These are phyloP conservation scores for Cerastoderma edule DNA, from an alignment of 2,888 invertebrate genomes.

Conservation along the genomic window DNA sequence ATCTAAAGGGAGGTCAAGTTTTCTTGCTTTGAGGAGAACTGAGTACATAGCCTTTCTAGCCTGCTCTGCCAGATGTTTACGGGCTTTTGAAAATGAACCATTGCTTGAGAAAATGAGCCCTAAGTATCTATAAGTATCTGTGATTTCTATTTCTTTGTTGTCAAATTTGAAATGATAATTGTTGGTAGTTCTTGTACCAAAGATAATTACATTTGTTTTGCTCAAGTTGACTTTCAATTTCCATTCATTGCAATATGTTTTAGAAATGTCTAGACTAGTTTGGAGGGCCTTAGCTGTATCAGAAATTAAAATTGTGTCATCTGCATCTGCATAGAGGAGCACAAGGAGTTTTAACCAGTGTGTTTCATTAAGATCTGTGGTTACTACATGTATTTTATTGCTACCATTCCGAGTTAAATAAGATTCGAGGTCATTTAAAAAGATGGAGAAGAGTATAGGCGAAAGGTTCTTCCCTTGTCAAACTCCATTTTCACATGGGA, in stretches of 20 bases:
- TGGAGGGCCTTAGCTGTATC: constrained; percentile 16
- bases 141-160: neutral
- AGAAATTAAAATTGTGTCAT: constrained; percentile 36
- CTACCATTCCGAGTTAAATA: neutral
- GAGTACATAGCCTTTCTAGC: constrained; percentile 28
- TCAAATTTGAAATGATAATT: constrained; percentile 12
- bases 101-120: constrained; percentile 10
- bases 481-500: constrained; percentile 26
- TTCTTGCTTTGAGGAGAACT: neutral
- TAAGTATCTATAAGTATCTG: constrained; percentile 21
- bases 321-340: constrained; percentile 21
- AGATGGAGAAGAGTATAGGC: constrained; percentile 35
- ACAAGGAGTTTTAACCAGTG: constrained; percentile 17
- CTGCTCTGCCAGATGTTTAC: constrained; percentile 17
- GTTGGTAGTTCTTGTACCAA: constrained; percentile 17
- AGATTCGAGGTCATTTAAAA: constrained; percentile 28
- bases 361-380: neutral
- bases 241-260: constrained; percentile 29
- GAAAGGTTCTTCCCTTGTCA: constrained; percentile 39
- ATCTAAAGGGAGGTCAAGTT: constrained; percentile 17
- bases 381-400: neutral
- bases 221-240: constrained; percentile 15
- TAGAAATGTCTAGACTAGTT: constrained; percentile 18
- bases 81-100: constrained; percentile 1
- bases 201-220: constrained; percentile 20